These are phyloP conservation scores for Thalassoma bifasciatum DNA, from an alignment of 2,113 vertebrate species.

Conservation along the genomic window DNA sequence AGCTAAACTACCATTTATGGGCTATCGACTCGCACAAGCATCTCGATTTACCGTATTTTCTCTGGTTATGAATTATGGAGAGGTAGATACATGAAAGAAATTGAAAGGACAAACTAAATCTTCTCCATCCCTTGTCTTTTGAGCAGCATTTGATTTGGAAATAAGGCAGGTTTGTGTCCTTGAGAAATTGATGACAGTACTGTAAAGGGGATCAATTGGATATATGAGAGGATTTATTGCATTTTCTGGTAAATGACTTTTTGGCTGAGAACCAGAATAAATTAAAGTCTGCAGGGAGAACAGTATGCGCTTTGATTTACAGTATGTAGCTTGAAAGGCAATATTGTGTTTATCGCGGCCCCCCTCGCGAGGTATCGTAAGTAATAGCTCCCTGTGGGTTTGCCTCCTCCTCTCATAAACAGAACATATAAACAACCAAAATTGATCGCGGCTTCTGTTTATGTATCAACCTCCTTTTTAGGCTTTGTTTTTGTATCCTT, in stretches of 20 bases:
- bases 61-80: background rate
- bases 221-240: conserved; percentile 56
- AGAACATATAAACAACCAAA: conserved; percentile 34
- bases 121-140: background rate
- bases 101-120: background rate
- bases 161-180: conserved; percentile 42
- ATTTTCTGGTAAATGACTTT: conserved; percentile 57
- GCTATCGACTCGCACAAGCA: background rate
- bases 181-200: conserved; percentile 49
- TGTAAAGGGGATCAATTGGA: conserved; percentile 37
- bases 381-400: conserved; percentile 48
- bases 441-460: conserved; percentile 31
- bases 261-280: conserved; percentile 62
- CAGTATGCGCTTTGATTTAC: conserved; percentile 53
- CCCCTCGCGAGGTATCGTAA: conserved; percentile 40
- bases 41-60: background rate
- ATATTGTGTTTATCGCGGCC: conserved; percentile 61
- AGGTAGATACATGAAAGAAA: background rate
- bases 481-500: conserved; percentile 18
- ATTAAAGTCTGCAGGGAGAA: conserved; percentile 49
- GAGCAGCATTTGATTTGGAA: conserved; percentile 23
- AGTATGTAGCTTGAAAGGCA: conserved; percentile 48
- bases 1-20: background rate
- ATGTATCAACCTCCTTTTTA: conserved; percentile 32
- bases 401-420: conserved; percentile 44